Conservation (phyloP, 2,888 invertebrate species). For the Leptinotarsa juncta region DNA sequence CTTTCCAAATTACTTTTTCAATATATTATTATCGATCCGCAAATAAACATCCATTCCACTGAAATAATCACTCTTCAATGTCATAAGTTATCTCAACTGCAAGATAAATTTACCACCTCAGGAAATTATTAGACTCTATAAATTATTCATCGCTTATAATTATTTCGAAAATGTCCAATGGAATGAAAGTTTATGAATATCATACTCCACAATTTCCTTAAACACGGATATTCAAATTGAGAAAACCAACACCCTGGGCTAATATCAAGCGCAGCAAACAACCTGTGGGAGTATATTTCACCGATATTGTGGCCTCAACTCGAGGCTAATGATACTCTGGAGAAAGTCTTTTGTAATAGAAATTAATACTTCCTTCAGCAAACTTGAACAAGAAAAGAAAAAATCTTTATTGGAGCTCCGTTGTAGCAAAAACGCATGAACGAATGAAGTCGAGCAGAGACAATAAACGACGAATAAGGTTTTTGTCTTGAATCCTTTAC, state of each 20-base stretch:
- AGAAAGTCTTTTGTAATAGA: conserved; percentile 17
- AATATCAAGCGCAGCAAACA: conserved; percentile 10
- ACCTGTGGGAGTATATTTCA: conserved; percentile 17
- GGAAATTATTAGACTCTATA: neutral
- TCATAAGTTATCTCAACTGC: neutral
- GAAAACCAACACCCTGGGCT: neutral
- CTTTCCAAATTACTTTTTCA: too few relatives aligned
- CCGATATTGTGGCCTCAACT: conserved; percentile 12
- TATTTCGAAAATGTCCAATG: neutral
- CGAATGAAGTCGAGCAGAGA: conserved; percentile 12
- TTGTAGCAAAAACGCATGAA: neutral
- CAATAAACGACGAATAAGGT: neutral
- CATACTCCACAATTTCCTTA: neutral
- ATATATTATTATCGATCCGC: too few relatives aligned
- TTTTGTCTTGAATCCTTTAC: too few relatives aligned
- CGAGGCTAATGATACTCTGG: conserved; percentile 12
- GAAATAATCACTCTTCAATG: neutral
- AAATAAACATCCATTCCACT: neutral
- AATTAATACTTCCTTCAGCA: conserved; percentile 8
- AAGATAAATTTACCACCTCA: neutral
- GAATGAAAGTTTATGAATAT: neutral
- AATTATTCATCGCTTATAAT: neutral
- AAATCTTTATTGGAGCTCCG: conserved; percentile 9
- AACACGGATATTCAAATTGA: conserved; percentile 8
- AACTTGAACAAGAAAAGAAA: conserved; percentile 15